Evolutionary conservation across 1,140 invertebrate species (phyloP).

Genomic region (Schlechtendalia chinensis): DNA sequence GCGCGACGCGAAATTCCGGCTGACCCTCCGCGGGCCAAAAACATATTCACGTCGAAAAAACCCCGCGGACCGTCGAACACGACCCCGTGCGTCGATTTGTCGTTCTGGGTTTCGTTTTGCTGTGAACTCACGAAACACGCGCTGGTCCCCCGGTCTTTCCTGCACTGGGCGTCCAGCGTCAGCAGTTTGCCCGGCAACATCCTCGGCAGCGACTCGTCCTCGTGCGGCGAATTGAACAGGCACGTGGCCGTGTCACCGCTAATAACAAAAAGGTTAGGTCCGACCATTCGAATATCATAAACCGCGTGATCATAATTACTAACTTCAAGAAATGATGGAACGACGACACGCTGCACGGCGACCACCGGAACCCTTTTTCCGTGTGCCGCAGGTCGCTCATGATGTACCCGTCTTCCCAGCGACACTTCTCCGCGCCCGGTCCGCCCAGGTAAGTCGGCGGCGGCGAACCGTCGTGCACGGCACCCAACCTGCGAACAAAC

Average conservation of each 20-base stretch:
- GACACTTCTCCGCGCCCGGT: conserved; percentile 90
- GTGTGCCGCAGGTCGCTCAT: conserved; percentile 93
- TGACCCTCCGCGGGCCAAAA: too few relatives aligned
- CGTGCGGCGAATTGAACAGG: conserved; percentile 89
- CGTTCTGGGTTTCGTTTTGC: not conserved
- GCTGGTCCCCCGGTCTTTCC: conserved; percentile 88
- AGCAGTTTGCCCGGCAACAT: conserved; percentile 86
- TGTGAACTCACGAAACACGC: conserved; percentile 74
- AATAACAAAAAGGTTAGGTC: too few relatives aligned
- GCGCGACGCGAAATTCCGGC: too few relatives aligned
- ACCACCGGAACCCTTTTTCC: conserved; percentile 92
- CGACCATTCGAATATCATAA: too few relatives aligned
- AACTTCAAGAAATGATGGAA: conserved; percentile 96
- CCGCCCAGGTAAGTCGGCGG: conserved; percentile 90
- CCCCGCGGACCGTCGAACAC: too few relatives aligned
- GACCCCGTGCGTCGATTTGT: too few relatives aligned
- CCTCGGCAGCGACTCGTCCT: conserved; percentile 83
- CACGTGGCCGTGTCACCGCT: conserved; percentile 93
- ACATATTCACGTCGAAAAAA: too few relatives aligned
- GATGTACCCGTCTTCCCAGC: conserved; percentile 94
- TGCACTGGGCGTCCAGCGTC: conserved; percentile 86
- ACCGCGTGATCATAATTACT: conserved; percentile 55
- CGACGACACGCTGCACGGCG: conserved; percentile 86
- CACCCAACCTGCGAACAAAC: conserved; percentile 72
- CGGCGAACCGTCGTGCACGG: conserved; percentile 91